phyloP scores from a whole-genome alignment of 2,113 vertebrate genomes.

The Phaethornis superciliosus region DNA sequence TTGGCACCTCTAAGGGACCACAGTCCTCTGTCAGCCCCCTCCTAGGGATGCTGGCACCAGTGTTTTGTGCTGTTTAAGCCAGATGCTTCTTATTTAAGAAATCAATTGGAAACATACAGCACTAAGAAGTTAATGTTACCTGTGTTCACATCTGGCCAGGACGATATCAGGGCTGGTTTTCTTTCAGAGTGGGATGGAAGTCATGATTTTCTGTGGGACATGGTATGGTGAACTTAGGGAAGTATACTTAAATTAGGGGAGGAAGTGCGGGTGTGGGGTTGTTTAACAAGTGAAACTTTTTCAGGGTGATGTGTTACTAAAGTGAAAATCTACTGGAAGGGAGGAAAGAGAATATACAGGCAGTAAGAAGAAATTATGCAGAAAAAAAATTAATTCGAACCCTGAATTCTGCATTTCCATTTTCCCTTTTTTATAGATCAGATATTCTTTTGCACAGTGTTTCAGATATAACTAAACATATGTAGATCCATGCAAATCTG shows the following conservation, averaged over 20 bases:
- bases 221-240: neutral
- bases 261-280: neutral
- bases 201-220: neutral
- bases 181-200: neutral
- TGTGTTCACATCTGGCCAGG: neutral
- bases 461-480: neutral
- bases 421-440: neutral
- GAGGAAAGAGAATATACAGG: neutral
- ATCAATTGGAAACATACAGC: neutral
- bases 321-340: neutral
- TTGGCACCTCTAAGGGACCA: neutral
- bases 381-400: neutral
- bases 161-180: neutral
- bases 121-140: neutral
- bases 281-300: neutral
- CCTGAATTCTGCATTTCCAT: neutral
- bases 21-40: neutral
- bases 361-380: neutral
- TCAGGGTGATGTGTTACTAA: neutral
- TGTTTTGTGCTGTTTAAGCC: neutral
- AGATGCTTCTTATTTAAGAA: conserved; percentile 41
- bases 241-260: neutral
- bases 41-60: neutral
- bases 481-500: neutral
- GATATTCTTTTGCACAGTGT: neutral